Evolutionary conservation across 2,113 vertebrate genomes (phyloP), one percentile per base, ranked within the genome.

Genomic region (Cariama cristata): DNA sequence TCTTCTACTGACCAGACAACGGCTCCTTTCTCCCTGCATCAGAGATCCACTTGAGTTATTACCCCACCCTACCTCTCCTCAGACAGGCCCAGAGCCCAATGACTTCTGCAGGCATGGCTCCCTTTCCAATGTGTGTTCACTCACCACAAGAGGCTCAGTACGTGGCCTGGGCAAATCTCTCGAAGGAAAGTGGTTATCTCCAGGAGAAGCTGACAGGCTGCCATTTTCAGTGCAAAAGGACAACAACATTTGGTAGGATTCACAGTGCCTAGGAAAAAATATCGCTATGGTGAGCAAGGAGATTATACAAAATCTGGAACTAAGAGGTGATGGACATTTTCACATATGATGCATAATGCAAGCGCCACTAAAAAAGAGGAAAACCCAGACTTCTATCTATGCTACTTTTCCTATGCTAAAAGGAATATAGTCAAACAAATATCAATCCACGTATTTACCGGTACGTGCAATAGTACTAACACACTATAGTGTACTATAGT

Each of bases 161-260:
- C 99, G 99, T 14, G 99, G 99, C 33, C 99, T 98, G 15, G 99
- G 99, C 76, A n/a, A n/a, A n/a, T 99, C 98, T 99, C 99, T 55
- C 99, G 97, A 67, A 99, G 98, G 93, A 99, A 99, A 12, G 99
- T 99, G 82, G 99, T 99, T 95, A 99, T 99, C 98, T 99, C 99
- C 97, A 99, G 96, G 56, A 99, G 97, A 79, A 99, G 98, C 93
- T 99, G 99, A 77, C 99, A 99, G 24, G 99, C 99, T 7, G 99
- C 99, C 99, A 99, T 99, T 98, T 99, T 99, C 86, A 99, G 98
- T 35, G 99, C 99, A 97, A 99, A 99, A 58, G 99, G 99, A 86
- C 99, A 99, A 94, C 99, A 99, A 38, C 99, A 99, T 97, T 99
- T 99, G 42, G 99, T 99, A 8, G 99, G 99, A 95, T 99, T 99